Conservation (phyloP, 2,888 invertebrate genomes). For the Syritta pipiens region DNA sequence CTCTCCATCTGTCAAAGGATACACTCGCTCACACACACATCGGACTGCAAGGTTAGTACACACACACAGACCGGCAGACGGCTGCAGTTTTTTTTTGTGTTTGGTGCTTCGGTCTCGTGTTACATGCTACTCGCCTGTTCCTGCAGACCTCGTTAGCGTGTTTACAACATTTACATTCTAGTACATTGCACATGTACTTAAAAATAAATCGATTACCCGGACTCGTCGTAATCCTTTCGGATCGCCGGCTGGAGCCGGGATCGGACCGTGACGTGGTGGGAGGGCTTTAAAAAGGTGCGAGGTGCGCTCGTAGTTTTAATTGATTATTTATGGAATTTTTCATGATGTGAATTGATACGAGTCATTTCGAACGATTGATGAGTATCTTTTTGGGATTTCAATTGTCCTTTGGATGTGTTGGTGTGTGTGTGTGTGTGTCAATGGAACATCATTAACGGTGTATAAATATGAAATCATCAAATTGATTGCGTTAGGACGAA, state of each 20-base stretch:
- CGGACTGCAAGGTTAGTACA: conserved; percentile 36
- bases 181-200: not conserved
- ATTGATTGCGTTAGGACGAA: not conserved
- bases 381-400: no score
- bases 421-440: not conserved
- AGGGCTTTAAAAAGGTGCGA: no score
- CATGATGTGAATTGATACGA: no score
- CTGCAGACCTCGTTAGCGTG: conserved; percentile 3
- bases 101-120: not conserved
- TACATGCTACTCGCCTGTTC: conserved; percentile 35
- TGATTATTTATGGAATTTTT: conserved; percentile 6
- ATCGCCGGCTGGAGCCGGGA: no score
- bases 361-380: no score
- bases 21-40: no score
- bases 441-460: no score
- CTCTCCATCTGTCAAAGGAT: not conserved
- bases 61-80: not conserved
- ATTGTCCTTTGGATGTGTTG: no score
- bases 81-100: no score
- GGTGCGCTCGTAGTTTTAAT: conserved; percentile 8
- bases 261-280: no score
- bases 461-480: not conserved
- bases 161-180: not conserved
- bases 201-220: conserved; percentile 30
- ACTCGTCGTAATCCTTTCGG: no score